Evolutionary conservation across 2,113 vertebrate genomes (phyloP).

Genomic region (Ochotona curzoniae): DNA sequence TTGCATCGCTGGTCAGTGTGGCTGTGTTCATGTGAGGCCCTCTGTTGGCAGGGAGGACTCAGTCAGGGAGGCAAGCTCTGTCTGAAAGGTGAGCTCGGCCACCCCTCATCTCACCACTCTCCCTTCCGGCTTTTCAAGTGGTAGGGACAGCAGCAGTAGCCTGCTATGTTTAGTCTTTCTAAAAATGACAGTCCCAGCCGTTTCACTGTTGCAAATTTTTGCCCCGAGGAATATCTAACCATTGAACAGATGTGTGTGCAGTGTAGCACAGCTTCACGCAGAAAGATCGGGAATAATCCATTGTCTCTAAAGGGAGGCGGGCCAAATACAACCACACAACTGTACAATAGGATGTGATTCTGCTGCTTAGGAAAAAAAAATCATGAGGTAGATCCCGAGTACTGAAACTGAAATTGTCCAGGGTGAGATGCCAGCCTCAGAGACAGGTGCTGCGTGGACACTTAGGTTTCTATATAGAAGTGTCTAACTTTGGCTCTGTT

Average conservation of each 20-base stretch:
- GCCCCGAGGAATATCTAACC: slow-evolving; percentile 1
- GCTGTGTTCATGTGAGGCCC: slow-evolving; percentile 33
- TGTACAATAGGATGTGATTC: not conserved
- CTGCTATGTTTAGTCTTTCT: not conserved
- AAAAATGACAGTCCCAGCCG: slow-evolving; percentile 10
- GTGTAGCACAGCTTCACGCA: not conserved
- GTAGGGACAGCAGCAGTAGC: not conserved
- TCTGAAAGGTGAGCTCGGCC: not conserved
- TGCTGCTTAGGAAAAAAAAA: not conserved
- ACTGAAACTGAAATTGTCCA: not conserved
- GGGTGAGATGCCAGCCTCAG: not conserved
- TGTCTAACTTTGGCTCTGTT: too few relatives aligned
- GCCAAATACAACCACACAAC: not conserved
- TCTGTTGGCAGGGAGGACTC: slow-evolving; percentile 63
- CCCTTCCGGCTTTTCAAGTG: not conserved
- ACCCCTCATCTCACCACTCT: not conserved
- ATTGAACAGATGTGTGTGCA: not conserved
- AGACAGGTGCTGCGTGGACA: not conserved
- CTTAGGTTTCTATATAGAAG: too few relatives aligned
- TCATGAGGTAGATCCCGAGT: not conserved
- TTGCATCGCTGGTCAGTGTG: not conserved
- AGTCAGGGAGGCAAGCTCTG: not conserved
- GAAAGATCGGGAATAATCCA: not conserved
- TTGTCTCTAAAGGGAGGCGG: not conserved
- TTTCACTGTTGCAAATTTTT: slow-evolving; percentile 30